Evolutionary conservation across 2,797 vertebrate genomes (phyloP).

Genomic region (Dryobates pubescens): DNA sequence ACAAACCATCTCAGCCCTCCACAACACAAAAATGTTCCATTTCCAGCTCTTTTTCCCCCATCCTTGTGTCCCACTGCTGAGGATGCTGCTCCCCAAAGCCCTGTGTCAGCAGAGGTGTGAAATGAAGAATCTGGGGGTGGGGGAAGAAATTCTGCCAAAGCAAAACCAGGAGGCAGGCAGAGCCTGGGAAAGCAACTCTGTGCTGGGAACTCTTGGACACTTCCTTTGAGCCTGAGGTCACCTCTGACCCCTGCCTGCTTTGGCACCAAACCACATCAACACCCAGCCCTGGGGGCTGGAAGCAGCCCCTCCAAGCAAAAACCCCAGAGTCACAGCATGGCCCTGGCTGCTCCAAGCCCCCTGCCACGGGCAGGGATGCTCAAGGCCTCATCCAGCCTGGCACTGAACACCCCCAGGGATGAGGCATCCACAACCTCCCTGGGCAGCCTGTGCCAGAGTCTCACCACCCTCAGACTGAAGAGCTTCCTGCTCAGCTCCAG

Average conservation of each 20-base stretch:
- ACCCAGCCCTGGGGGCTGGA: background rate
- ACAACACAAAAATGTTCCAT: fast-evolving
- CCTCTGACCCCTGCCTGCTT: background rate
- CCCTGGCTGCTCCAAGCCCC: no score
- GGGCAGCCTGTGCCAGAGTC: no score
- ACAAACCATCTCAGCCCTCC: background rate
- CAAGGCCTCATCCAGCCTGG: no score
- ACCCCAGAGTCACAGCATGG: no score
- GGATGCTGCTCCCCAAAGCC: background rate
- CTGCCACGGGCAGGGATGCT: no score
- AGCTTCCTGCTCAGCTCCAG: no score
- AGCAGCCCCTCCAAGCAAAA: fast-evolving
- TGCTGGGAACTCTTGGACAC: fast-evolving
- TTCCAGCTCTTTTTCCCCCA: background rate
- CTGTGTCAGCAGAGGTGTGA: background rate
- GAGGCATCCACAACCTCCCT: no score
- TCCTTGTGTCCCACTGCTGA: fast-evolving
- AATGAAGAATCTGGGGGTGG: background rate
- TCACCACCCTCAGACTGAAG: no score
- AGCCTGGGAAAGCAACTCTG: background rate
- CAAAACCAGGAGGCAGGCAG: no score
- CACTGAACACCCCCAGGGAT: no score
- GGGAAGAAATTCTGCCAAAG: background rate
- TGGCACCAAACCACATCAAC: background rate
- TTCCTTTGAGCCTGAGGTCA: background rate